Base-by-base conservation (phyloP, 2,888 invertebrate species). In the Ctenicera cuprea region DNA sequence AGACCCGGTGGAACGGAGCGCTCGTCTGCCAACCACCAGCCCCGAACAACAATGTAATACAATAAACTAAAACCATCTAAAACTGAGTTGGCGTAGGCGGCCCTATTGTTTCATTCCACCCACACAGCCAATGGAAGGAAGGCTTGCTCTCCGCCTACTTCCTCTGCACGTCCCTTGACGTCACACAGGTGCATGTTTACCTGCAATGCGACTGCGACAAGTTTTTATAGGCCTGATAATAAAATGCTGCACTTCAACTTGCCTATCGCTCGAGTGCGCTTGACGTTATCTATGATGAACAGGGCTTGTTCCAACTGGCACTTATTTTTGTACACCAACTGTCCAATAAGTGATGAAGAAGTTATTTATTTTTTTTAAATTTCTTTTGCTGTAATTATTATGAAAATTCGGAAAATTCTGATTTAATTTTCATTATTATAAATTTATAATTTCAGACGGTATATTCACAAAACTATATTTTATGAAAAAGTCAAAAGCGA, bases 101-200 rank as follows among this genome's bases (percentile, higher is more conserved):
- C 76, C 76, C 80, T 76, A 78, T 77, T 77, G 78, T 80, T 78
- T 78, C 79, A 74, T 78, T 73, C 83, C 82, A 82, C 84, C 83
- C 82, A 82, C 83, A 82, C 83, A 78, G 75, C 84, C 84, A 84
- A 85, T 84, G 79, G 81, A 77, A 74, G 73, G 73, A 67, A 64
- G 67, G 69, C 74, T 75, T 65, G 70, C 61, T 80, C 74, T 79
- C 80, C 82, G 82, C 82, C 83, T 79, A 79, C 80, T 78, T 81
- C 80, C 80, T 76, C 66, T 76, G 81, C 77, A 79, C 79, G 76
- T 73, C 78, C 79, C 76, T 74, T 82, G 83, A 83, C 83, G 84
- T 83, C 82, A 83, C 74, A 74, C 82, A 83, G 83, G 83, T 84
- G 83, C 81, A 81, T 78, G 79, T 80, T 78, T 77, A 80, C 81